Evolutionary conservation across 2,113 vertebrate genomes (phyloP).

Genomic region (Lonchura striata): DNA sequence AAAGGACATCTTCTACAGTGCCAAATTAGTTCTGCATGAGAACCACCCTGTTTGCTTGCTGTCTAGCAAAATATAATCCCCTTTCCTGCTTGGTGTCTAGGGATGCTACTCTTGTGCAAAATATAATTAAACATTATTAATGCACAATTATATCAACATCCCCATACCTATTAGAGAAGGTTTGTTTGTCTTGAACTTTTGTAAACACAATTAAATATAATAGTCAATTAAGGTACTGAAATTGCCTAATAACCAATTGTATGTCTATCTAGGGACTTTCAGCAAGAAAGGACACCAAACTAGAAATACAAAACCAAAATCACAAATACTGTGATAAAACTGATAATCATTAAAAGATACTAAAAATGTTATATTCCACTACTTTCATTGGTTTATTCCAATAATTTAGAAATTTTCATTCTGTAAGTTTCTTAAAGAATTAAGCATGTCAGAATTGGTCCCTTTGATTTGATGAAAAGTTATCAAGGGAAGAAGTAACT

Average conservation of each 20-base stretch:
- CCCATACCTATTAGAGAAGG: not conserved
- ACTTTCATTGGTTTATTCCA: not conserved
- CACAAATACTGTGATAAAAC: not conserved
- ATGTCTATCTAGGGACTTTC: not conserved
- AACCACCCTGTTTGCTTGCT: not conserved
- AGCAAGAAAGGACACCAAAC: not conserved
- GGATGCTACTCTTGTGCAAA: not conserved
- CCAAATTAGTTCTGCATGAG: not conserved
- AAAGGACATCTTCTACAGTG: not conserved
- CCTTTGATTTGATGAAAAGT: not conserved
- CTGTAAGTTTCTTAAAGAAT: not conserved
- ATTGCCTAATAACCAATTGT: not conserved
- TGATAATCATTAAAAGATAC: not conserved
- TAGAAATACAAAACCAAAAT: not conserved
- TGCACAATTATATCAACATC: not conserved
- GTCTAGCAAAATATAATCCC: not conserved
- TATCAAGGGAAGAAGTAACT: not conserved
- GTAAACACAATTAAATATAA: not conserved
- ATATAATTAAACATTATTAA: constrained; percentile 13
- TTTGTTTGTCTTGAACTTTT: not conserved
- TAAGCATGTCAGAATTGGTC: not conserved
- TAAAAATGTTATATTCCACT: not conserved
- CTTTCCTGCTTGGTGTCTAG: not conserved
- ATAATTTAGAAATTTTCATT: not conserved
- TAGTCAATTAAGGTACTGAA: not conserved